Conservation (phyloP, 2,113 vertebrate genomes). For the Carassius auratus region DNA sequence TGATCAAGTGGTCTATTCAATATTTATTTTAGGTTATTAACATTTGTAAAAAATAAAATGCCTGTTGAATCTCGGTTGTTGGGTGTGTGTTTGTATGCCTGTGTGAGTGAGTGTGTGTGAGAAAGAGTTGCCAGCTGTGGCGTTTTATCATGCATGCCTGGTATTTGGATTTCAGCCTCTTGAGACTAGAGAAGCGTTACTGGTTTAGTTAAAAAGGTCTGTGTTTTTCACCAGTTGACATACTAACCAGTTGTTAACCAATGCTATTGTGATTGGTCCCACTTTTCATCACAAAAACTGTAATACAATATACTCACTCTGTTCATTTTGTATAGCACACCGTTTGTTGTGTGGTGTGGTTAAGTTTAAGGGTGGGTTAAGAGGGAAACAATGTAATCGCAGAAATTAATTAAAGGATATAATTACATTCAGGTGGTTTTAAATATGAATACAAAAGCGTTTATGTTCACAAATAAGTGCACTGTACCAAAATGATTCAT, state of each 20-base stretch:
- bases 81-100: slow-evolving; percentile 29
- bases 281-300: background rate
- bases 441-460: no score
- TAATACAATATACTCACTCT: background rate
- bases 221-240: slow-evolving; percentile 41
- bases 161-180: slow-evolving; percentile 71
- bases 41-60: no score
- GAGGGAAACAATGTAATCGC: background rate
- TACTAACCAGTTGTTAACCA: slow-evolving; percentile 42
- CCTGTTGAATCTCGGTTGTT: background rate
- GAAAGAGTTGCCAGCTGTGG: slow-evolving; percentile 66
- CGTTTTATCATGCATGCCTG: slow-evolving; percentile 67
- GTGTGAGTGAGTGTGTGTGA: slow-evolving; percentile 30
- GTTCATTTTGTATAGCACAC: background rate
- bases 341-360: background rate
- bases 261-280: slow-evolving; percentile 16
- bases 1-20: slow-evolving; percentile 3
- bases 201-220: slow-evolving; percentile 55
- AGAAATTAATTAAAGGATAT: background rate
- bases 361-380: background rate
- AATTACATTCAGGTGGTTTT: background rate
- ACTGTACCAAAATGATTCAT: no score
- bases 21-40: background rate
- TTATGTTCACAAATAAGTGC: no score
- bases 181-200: slow-evolving; percentile 57